phyloP scores from a whole-genome alignment of 2,113 vertebrate genomes.

The Indicator maculatus region DNA sequence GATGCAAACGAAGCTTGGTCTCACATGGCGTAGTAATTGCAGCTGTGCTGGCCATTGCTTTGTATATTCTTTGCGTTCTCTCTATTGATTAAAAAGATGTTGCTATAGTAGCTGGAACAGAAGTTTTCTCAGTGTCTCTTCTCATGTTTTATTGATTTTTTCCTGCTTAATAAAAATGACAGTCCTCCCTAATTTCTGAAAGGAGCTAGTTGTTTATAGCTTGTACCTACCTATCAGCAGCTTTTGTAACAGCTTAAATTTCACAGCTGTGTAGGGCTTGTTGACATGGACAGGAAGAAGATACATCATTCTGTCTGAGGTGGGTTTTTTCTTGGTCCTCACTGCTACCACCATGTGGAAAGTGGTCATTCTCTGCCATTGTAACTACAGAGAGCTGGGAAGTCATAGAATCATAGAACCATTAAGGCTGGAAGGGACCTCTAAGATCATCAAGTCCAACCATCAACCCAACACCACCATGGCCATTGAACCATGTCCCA shows the following conservation, averaged over 20 bases:
- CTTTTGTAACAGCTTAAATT: background rate
- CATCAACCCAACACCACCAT: too few species aligned
- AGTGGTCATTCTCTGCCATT: background rate
- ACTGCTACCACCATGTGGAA: background rate
- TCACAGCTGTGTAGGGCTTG: background rate
- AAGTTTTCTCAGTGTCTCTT: background rate
- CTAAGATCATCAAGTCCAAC: too few species aligned
- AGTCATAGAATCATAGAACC: too few species aligned
- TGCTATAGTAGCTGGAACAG: background rate
- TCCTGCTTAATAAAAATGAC: background rate
- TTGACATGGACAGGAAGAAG: background rate
- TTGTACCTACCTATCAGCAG: background rate
- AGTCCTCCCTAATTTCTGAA: background rate
- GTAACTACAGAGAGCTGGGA: background rate
- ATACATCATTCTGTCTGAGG: background rate
- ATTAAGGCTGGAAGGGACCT: too few species aligned
- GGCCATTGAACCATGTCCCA: too few species aligned
- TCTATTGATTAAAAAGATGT: background rate
- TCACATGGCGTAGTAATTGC: background rate
- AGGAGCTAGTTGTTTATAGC: background rate
- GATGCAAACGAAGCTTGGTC: slow-evolving; percentile 37
- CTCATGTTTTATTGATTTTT: slow-evolving; percentile 6
- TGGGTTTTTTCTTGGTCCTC: background rate
- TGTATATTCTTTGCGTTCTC: background rate
- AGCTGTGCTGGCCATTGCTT: background rate